phyloP scores from a whole-genome alignment of 2,888 invertebrate species.

The Tetropium fuscum region DNA sequence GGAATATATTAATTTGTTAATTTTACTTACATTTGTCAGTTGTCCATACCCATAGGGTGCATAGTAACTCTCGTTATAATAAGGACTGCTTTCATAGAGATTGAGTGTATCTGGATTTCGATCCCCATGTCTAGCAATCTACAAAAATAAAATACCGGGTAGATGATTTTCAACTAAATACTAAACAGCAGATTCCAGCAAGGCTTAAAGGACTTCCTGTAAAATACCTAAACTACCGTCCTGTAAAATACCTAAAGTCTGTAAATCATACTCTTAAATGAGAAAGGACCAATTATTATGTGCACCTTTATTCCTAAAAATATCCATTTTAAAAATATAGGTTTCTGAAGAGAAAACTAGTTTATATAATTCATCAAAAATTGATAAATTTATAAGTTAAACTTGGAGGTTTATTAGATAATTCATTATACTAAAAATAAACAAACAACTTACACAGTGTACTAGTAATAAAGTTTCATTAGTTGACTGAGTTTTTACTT shows the following conservation, averaged over 20 bases:
- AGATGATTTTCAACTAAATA: too few relatives aligned
- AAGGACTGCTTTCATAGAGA: conserved; percentile 79
- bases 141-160: conserved; percentile 46
- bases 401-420: background rate
- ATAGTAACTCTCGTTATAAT: conserved; percentile 70
- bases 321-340: background rate
- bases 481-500: too few relatives aligned
- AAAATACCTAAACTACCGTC: too few relatives aligned
- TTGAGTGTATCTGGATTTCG: conserved; percentile 73
- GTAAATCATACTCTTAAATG: too few relatives aligned
- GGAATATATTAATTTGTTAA: too few relatives aligned
- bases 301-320: too few relatives aligned
- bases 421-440: background rate
- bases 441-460: conserved; percentile 7
- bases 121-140: conserved; percentile 83
- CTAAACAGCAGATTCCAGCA: too few relatives aligned
- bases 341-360: too few relatives aligned
- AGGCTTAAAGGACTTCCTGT: too few relatives aligned
- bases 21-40: conserved; percentile 78
- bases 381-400: background rate
- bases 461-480: conserved; percentile 16
- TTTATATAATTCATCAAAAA: too few relatives aligned
- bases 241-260: too few relatives aligned
- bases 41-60: conserved; percentile 82
- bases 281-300: too few relatives aligned